A percentile compares a stretch with the other conserved stretches of the same genome.
Conservation (phyloP, 2,113 vertebrate species). For the Syrmaticus mikado region DNA sequence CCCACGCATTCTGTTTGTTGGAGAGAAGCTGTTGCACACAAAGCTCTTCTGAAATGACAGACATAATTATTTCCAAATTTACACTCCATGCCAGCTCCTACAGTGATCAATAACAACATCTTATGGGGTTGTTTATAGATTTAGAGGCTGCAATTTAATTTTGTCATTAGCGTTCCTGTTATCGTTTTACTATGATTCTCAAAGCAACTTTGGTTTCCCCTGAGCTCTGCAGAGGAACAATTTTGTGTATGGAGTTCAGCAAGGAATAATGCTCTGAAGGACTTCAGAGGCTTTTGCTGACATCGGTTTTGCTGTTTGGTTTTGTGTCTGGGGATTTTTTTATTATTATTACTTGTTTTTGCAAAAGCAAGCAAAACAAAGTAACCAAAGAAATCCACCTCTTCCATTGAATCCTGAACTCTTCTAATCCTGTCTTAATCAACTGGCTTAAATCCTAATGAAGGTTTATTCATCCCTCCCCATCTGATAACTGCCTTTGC, state of each 20-base stretch:
- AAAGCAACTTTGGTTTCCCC: conserved; percentile 20
- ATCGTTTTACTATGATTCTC: conserved; percentile 16
- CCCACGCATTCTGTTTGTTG: not conserved
- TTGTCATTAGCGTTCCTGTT: not conserved
- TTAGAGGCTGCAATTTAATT: not conserved
- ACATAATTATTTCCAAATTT: not conserved
- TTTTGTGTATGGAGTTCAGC: conserved; percentile 1
- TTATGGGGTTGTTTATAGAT: not conserved
- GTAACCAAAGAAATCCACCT: not conserved
- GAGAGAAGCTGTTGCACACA: not conserved
- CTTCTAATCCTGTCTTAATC: conserved; percentile 52
- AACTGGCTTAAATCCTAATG: conserved; percentile 45
- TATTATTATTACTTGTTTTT: not conserved
- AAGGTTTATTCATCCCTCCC: conserved; percentile 44
- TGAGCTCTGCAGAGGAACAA: not conserved
- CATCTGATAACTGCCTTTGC: conserved; percentile 56
- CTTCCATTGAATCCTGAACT: conserved; percentile 47
- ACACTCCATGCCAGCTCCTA: not conserved
- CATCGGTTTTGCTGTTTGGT: not conserved
- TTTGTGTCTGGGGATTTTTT: not conserved
- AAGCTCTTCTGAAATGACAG: not conserved
- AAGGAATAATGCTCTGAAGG: conserved; percentile 25
- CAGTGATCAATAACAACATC: not conserved
- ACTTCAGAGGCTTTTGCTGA: conserved; percentile 33
- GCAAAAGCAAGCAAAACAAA: not conserved